Base-by-base conservation (phyloP, 2,888 invertebrate species). In the Malachius bipustulatus region DNA sequence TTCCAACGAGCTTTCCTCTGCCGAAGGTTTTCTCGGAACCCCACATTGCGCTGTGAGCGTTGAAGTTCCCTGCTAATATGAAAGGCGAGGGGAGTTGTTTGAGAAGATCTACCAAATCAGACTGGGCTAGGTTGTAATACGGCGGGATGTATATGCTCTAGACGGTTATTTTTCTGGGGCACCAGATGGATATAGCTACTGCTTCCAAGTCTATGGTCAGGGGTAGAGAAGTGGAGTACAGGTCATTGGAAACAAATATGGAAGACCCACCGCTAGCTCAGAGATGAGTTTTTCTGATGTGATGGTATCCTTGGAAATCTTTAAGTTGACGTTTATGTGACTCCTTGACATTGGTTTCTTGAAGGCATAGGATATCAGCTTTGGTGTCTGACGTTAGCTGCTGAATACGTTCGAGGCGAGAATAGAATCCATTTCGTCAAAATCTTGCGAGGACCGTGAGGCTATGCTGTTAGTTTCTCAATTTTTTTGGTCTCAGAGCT, bases 321-420 rank as follows among this genome's bases (percentile, higher is more conserved):
- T 32, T 39, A 3, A 43, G 33, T 2, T 30, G 15, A 12, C 31
- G 35, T n/a, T 38, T 38, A 10, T 44, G 32, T 2, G 30, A 10
- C 2, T 30, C 19, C 15, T 33, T 40, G 11, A 44, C 38, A 16
- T 42, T 41, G 8, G 40, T 42, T 38, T 40, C 44, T 32, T 40
- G n/a, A n/a, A n/a, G n/a, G n/a, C n/a, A n/a, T n/a, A n/a, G n/a
- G n/a, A n/a, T n/a, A n/a, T n/a, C n/a, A n/a, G n/a, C n/a, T n/a
- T n/a, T n/a, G n/a, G n/a, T n/a, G n/a, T n/a, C n/a, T n/a, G n/a
- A n/a, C n/a, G 40, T 31, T 14, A 41, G 37, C n/a, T 35, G 27
- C 35, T 41, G 34, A 14, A 39, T 33, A 12, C 27, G 29, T 33
- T 37, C 39, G 10, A 41, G 27, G 29, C 34, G 41, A 10, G 37